These are phyloP conservation scores for Onychomys torridus DNA, from an alignment of 2,797 vertebrate genomes.

Conservation along the genomic window DNA sequence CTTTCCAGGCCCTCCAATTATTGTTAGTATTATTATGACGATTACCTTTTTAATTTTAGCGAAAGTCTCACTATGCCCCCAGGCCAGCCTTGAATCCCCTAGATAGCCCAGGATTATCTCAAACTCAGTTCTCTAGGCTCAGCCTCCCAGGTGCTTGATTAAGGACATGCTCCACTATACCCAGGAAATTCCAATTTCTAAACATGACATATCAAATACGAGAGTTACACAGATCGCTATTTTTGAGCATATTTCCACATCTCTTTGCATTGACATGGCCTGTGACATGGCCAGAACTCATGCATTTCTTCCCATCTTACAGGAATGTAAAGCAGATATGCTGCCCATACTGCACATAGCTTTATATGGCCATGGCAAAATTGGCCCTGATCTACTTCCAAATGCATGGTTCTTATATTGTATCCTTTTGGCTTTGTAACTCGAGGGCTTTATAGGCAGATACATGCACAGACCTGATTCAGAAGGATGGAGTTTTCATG, in stretches of 20 bases:
- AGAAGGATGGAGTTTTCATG: neutral
- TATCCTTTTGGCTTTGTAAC: neutral
- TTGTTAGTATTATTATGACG: neutral
- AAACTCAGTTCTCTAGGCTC: neutral
- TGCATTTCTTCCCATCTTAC: neutral
- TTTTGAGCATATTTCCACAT: neutral
- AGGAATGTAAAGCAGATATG: neutral
- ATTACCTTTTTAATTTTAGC: neutral
- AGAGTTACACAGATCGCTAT: neutral
- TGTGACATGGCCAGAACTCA: neutral
- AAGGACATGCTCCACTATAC: neutral
- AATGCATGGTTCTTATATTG: neutral
- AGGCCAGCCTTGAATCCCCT: neutral
- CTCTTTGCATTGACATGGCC: neutral
- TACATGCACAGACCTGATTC: neutral
- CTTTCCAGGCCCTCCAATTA: neutral
- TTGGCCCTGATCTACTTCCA: neutral
- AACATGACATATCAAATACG: neutral
- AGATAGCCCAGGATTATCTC: neutral
- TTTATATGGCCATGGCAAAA: neutral
- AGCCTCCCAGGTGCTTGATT: neutral
- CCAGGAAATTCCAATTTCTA: conserved; percentile 5
- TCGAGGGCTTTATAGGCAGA: neutral
- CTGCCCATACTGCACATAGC: neutral
- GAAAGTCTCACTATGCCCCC: neutral